A percentile compares a stretch with the other conserved stretches of the same genome.
phyloP scores from a whole-genome alignment of 2,888 invertebrate genomes.

The Teleogryllus oceanicus region DNA sequence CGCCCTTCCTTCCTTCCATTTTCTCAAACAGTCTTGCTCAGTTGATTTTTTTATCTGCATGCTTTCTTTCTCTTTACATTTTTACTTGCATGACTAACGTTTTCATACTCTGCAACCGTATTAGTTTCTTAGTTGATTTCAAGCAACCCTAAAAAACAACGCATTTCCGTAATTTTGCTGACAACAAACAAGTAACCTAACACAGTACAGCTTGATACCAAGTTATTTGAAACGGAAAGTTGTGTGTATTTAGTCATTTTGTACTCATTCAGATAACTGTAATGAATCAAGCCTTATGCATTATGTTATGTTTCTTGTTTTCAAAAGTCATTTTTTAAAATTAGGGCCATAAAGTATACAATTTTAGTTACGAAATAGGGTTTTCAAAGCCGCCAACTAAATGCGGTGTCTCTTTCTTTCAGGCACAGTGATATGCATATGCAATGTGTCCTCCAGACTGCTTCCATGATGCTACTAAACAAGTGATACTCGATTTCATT shows the following conservation, averaged over 20 bases:
- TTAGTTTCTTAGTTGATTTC: neutral
- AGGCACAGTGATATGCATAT: constrained; percentile 39
- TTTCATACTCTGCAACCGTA: constrained; percentile 4
- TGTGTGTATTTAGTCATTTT: neutral
- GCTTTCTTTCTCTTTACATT: constrained; percentile 10
- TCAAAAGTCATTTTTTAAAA: neutral
- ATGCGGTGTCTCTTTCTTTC: constrained; percentile 38
- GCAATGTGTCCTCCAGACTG: constrained; percentile 29
- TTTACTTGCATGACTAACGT: neutral
- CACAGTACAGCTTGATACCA: neutral
- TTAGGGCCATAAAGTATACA: neutral
- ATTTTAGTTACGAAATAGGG: neutral
- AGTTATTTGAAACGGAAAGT: neutral
- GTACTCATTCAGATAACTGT: neutral
- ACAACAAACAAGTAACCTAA: neutral
- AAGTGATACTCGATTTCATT: constrained; percentile 22
- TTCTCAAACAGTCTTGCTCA: neutral
- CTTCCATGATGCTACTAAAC: constrained; percentile 33
- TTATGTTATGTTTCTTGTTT: neutral
- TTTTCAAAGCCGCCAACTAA: constrained; percentile 30
- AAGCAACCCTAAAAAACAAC: neutral
- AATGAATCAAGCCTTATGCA: neutral
- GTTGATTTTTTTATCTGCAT: constrained; percentile 12
- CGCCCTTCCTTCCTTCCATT: constrained; percentile 1
- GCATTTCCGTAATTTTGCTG: neutral